Evolutionary conservation across 2,113 vertebrate species (phyloP).

Genomic region (Chamaetylas fuelleborni): DNA sequence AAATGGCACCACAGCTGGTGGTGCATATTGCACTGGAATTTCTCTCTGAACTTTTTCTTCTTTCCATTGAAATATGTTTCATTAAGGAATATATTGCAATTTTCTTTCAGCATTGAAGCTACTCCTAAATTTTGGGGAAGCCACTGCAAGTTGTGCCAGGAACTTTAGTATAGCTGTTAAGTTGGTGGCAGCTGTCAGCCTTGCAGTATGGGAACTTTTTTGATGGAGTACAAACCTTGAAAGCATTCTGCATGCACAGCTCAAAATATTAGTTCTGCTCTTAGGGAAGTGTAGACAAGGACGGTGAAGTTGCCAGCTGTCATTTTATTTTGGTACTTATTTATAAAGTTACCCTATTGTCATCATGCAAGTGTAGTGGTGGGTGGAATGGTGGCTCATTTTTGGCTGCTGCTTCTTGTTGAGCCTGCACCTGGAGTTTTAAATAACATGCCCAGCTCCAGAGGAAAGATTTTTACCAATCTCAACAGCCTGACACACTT

Average conservation of each 20-base stretch:
- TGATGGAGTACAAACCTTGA: neutral
- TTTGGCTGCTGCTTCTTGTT: slow-evolving; percentile 36
- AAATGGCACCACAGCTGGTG: neutral
- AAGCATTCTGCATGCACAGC: neutral
- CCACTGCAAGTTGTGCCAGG: neutral
- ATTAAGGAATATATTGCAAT: neutral
- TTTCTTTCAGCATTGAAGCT: neutral
- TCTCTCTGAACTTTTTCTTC: neutral
- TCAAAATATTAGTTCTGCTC: slow-evolving; percentile 22
- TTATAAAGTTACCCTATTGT: neutral
- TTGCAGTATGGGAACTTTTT: slow-evolving; percentile 1
- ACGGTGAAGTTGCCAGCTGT: slow-evolving; percentile 18
- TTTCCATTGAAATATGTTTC: neutral
- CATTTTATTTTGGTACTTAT: slow-evolving; percentile 6
- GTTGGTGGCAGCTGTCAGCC: slow-evolving; percentile 45
- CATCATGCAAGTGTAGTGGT: neutral
- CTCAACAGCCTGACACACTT: neutral
- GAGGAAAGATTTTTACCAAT: neutral
- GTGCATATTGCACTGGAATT: neutral
- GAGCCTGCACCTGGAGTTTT: slow-evolving; percentile 7
- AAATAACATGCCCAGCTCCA: neutral
- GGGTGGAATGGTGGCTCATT: neutral
- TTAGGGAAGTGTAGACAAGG: neutral
- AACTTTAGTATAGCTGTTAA: slow-evolving; percentile 21
- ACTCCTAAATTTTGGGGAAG: neutral